Conservation (phyloP, 2,888 invertebrate species). For the Drosophila putrida region DNA sequence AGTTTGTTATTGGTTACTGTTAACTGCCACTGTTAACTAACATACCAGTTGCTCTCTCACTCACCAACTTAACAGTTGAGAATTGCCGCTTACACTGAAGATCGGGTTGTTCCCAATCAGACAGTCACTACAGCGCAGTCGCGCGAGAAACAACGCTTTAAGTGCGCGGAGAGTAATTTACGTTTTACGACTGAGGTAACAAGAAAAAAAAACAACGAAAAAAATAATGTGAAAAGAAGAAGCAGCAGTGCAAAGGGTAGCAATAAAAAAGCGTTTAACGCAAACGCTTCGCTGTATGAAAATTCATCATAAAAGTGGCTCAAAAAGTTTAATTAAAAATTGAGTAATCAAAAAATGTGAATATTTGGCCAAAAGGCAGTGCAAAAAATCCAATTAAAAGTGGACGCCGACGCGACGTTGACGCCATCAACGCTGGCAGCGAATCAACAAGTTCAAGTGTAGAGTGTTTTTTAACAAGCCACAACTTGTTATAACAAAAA, state of each 20-base stretch:
- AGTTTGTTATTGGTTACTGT: background rate
- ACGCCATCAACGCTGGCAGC: conserved; percentile 49
- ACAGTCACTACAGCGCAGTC: conserved; percentile 69
- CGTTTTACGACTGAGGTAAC: conserved; percentile 35
- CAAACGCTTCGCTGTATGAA: conserved; percentile 12
- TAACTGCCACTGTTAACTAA: conserved; percentile 20
- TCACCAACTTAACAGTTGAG: conserved; percentile 10
- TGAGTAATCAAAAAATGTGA: conserved; percentile 40
- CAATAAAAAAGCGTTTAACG: conserved; percentile 48
- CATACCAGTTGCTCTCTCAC: conserved; percentile 4
- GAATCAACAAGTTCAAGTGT: conserved; percentile 73
- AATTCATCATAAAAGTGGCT: conserved; percentile 33
- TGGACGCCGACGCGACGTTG: conserved; percentile 42
- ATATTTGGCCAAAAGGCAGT: conserved; percentile 40
- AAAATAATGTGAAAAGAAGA: conserved; percentile 30
- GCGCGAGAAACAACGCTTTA: conserved; percentile 62
- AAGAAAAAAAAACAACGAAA: conserved; percentile 21
- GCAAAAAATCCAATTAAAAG: conserved; percentile 49
- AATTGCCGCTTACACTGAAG: conserved; percentile 42
- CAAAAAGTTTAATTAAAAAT: conserved; percentile 36
- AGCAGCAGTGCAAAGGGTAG: conserved; percentile 51
- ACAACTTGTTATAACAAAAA: conserved; percentile 36
- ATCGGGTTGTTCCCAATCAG: conserved; percentile 53
- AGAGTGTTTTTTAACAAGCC: conserved; percentile 27
- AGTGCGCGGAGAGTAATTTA: conserved; percentile 52